Percentiles rank a stretch among this genome's conserved stretches.
phyloP scores from a whole-genome alignment of 2,797 vertebrate species.

The Eospalax fontanierii region DNA sequence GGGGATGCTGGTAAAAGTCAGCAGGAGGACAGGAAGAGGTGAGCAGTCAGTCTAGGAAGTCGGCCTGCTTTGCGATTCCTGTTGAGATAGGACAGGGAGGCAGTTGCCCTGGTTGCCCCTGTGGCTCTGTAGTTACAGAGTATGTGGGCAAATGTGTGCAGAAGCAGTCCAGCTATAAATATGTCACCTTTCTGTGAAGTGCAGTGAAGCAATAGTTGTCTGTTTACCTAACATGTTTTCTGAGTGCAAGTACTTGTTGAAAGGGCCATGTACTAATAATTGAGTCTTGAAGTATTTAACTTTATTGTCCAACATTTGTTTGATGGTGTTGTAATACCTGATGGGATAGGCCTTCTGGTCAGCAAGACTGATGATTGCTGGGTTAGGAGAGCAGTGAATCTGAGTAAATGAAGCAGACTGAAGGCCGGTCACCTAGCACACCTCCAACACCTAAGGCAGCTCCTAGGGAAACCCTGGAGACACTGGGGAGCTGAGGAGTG shows the following conservation, averaged over 20 bases:
- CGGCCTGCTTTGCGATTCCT: neutral
- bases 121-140: neutral
- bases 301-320: constrained; percentile 45
- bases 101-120: neutral
- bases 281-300: constrained; percentile 52
- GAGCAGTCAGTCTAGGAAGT: constrained; percentile 22
- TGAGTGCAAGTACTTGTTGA: constrained; percentile 44
- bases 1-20: neutral
- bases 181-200: neutral
- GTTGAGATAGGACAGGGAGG: neutral
- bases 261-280: constrained; percentile 5
- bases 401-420: constrained; percentile 5
- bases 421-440: neutral
- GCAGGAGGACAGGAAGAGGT: neutral
- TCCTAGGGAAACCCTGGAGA: neutral
- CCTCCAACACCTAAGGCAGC: neutral
- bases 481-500: neutral
- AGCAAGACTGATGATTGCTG: neutral
- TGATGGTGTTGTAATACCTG: neutral
- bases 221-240: neutral
- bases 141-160: neutral
- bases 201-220: neutral
- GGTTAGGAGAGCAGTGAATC: neutral
- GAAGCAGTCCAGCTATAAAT: neutral
- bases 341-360: neutral